A percentile compares a stretch with the other conserved stretches of the same genome.
Evolutionary conservation across 2,113 vertebrate species (phyloP).

Genomic region (Ptilorrhoa leucosticta): DNA sequence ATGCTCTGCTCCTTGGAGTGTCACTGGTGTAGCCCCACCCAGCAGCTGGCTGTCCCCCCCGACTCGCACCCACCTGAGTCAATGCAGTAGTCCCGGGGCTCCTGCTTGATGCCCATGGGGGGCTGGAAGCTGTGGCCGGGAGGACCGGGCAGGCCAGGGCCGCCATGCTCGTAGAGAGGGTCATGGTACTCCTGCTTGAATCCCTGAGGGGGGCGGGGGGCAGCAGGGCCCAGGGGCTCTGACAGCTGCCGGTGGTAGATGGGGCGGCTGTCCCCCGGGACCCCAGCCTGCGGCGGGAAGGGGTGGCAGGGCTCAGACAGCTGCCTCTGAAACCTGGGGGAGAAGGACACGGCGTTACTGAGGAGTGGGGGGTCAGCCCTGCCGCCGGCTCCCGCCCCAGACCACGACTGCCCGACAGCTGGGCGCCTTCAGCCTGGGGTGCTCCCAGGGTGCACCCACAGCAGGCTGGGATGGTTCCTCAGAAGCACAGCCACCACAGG

Average conservation of each 20-base stretch:
- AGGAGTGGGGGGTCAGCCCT: rapidly evolving
- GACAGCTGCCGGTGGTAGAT: slow-evolving; percentile 93
- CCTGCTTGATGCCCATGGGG: slow-evolving; percentile 92
- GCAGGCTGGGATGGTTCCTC: background rate
- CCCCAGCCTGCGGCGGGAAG: slow-evolving; percentile 78
- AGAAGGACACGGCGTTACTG: rapidly evolving
- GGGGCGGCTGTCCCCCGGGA: slow-evolving; percentile 80
- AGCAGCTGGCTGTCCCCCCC: background rate
- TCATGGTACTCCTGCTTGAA: slow-evolving; percentile 94
- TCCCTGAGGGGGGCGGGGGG: slow-evolving; percentile 80
- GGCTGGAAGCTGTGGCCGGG: slow-evolving; percentile 79
- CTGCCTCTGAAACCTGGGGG: slow-evolving; percentile 89
- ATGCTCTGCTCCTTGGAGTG: background rate
- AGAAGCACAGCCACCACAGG: background rate
- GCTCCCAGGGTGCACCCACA: background rate
- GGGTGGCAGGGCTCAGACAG: slow-evolving; percentile 89
- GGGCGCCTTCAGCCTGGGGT: background rate
- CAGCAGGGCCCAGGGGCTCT: slow-evolving; percentile 81
- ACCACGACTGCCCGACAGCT: rapidly evolving
- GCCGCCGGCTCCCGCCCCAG: rapidly evolving
- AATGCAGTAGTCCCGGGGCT: slow-evolving; percentile 93
- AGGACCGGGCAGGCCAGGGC: slow-evolving; percentile 74
- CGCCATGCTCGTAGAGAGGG: slow-evolving; percentile 86
- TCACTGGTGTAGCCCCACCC: rapidly evolving
- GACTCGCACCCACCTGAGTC: slow-evolving; percentile 83